A percentile compares a stretch with the other conserved stretches of the same genome.
These are phyloP conservation scores for Lepidochrysops patricia DNA, from an alignment of 2,888 invertebrate genomes.

Conservation along the genomic window DNA sequence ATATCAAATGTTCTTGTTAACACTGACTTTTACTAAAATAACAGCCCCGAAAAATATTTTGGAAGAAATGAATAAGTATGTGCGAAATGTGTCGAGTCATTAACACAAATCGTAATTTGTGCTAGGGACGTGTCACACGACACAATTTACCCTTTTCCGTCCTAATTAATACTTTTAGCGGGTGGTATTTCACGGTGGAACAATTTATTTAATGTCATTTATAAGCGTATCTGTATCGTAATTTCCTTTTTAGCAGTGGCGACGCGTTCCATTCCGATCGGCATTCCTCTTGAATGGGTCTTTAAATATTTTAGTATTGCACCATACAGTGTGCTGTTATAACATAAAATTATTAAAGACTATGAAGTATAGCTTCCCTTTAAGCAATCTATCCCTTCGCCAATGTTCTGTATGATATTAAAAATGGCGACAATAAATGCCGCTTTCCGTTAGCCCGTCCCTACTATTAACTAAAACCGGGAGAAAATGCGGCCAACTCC, in stretches of 20 bases:
- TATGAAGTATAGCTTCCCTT: no score
- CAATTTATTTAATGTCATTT: background rate
- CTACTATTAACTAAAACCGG: background rate
- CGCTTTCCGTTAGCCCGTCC: background rate
- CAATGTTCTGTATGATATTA: no score
- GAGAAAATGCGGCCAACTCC: background rate
- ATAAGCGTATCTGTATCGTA: background rate
- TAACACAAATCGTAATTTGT: background rate
- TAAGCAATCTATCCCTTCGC: no score
- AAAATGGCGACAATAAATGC: background rate
- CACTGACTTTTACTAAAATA: background rate
- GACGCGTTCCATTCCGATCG: no score
- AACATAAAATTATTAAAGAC: no score
- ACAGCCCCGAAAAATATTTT: background rate
- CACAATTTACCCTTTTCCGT: background rate
- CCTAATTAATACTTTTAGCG: background rate
- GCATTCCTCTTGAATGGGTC: no score
- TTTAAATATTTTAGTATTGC: no score
- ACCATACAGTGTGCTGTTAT: no score
- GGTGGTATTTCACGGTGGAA: background rate
- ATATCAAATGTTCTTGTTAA: no score
- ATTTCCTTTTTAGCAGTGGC: no score
- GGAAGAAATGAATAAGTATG: background rate
- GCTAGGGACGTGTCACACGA: background rate
- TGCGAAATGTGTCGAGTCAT: background rate